Evolutionary conservation across 1,140 invertebrate species (phyloP).

Genomic region (Brachionus angularis): DNA sequence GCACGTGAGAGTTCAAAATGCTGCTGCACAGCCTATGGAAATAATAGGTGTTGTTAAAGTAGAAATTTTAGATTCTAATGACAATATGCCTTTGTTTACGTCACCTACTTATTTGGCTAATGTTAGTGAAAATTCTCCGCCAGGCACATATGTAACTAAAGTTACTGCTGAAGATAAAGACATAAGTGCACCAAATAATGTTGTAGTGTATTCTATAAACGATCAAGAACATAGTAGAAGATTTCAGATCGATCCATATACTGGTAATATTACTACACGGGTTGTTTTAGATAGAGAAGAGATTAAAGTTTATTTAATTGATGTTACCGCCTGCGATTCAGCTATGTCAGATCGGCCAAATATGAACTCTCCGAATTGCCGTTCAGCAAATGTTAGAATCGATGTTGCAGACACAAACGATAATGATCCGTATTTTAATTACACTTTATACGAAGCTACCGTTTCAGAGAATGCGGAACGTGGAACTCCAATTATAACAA

Average conservation of each 20-base stretch:
- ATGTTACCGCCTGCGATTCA: slow-evolving; percentile 85
- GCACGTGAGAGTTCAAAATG: slow-evolving; percentile 65
- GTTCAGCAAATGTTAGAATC: slow-evolving; percentile 67
- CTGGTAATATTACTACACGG: slow-evolving; percentile 87
- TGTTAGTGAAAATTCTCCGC: slow-evolving; percentile 66
- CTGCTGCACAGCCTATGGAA: slow-evolving; percentile 85
- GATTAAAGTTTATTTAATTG: slow-evolving; percentile 87
- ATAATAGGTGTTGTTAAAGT: slow-evolving; percentile 86
- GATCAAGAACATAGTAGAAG: neutral
- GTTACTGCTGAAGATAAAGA: slow-evolving; percentile 94
- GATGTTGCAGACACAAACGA: slow-evolving; percentile 95
- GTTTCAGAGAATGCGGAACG: slow-evolving; percentile 97
- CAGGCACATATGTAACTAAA: slow-evolving; percentile 88
- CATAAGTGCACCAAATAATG: slow-evolving; percentile 60
- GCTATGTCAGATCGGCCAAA: slow-evolving; percentile 75
- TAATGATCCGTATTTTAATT: slow-evolving; percentile 93
- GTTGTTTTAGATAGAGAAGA: slow-evolving; percentile 87
- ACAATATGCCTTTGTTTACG: slow-evolving; percentile 87
- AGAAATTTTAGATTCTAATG: slow-evolving; percentile 78
- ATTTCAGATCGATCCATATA: slow-evolving; percentile 86
- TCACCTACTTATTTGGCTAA: slow-evolving; percentile 87
- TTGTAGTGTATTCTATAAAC: slow-evolving; percentile 43
- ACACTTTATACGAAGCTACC: slow-evolving; percentile 87
- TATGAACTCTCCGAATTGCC: slow-evolving; percentile 38
- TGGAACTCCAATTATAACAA: slow-evolving; percentile 88